These are phyloP conservation scores for Amblyraja radiata DNA, from an alignment of 2,797 vertebrate genomes.

Conservation along the genomic window DNA sequence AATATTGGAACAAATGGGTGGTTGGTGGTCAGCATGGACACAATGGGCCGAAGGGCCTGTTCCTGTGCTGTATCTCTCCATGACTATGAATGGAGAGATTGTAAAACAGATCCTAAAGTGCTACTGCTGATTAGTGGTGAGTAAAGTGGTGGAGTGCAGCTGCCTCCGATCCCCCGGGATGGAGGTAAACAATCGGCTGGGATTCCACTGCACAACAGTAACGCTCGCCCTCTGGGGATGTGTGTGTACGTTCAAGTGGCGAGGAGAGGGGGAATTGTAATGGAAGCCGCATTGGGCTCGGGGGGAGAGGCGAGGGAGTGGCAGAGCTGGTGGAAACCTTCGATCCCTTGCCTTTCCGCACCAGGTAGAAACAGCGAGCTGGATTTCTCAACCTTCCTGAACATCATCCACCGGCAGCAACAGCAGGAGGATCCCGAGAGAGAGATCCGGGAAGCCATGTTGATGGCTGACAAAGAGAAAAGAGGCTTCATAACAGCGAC, in stretches of 20 bases:
- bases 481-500: conserved; percentile 68
- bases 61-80: too few relatives aligned
- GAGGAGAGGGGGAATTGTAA: background rate
- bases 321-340: background rate
- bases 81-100: too few relatives aligned
- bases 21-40: too few relatives aligned
- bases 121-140: too few relatives aligned
- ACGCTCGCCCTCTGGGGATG: background rate
- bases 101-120: too few relatives aligned
- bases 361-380: conserved; percentile 70
- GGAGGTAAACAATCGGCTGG: background rate
- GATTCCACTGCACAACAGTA: background rate
- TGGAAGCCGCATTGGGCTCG: background rate
- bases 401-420: conserved; percentile 82
- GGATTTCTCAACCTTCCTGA: conserved; percentile 90
- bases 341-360: background rate
- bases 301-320: background rate
- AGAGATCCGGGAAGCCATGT: conserved; percentile 81
- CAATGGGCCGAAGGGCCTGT: too few relatives aligned
- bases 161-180: background rate
- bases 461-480: conserved; percentile 84
- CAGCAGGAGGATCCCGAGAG: conserved; percentile 82
- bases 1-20: too few relatives aligned
- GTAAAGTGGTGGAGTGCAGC: background rate
- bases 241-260: background rate